A percentile compares a stretch with the other conserved stretches of the same genome.
These are phyloP conservation scores for Drosophila tani DNA, from an alignment of 1,140 invertebrate species.

Conservation along the genomic window DNA sequence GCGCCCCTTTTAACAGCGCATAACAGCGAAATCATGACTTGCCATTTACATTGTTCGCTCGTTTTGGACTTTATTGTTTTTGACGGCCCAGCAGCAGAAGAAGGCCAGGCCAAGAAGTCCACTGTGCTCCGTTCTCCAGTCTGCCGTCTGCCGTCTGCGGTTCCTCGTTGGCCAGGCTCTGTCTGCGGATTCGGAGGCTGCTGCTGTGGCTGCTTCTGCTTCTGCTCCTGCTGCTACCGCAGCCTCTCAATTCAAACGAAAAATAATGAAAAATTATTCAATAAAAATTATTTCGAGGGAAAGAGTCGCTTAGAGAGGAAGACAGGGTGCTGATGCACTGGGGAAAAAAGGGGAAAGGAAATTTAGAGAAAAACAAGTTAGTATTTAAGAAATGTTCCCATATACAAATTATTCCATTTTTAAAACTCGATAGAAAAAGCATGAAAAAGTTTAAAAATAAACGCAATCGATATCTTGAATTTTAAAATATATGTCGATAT, in stretches of 20 bases:
- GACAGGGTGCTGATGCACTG: constrained; percentile 22
- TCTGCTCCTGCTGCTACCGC: constrained; percentile 55
- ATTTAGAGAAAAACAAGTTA: no score
- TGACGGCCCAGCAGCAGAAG: constrained; percentile 60
- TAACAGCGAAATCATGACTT: constrained; percentile 85
- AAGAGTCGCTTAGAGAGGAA: constrained; percentile 24
- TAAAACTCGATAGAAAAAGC: no score
- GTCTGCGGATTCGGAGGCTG: constrained; percentile 24
- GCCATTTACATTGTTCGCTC: constrained; percentile 84
- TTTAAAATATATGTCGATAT: no score
- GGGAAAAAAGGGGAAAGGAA: neutral
- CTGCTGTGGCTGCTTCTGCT: constrained; percentile 9
- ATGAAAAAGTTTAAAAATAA: no score
- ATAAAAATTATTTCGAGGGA: constrained; percentile 83
- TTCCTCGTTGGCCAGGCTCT: constrained; percentile 36
- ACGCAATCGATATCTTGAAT: no score
- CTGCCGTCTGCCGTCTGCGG: constrained; percentile 11
- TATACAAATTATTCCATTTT: no score
- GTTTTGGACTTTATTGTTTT: constrained; percentile 85
- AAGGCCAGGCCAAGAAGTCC: constrained; percentile 29
- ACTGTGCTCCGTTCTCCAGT: constrained; percentile 15
- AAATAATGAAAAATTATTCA: constrained; percentile 85
- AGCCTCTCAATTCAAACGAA: constrained; percentile 83
- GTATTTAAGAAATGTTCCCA: neutral
- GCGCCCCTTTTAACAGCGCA: constrained; percentile 85